Evolutionary conservation across 2,888 invertebrate species (phyloP).

Genomic region (Synanthedon formicaeformis): DNA sequence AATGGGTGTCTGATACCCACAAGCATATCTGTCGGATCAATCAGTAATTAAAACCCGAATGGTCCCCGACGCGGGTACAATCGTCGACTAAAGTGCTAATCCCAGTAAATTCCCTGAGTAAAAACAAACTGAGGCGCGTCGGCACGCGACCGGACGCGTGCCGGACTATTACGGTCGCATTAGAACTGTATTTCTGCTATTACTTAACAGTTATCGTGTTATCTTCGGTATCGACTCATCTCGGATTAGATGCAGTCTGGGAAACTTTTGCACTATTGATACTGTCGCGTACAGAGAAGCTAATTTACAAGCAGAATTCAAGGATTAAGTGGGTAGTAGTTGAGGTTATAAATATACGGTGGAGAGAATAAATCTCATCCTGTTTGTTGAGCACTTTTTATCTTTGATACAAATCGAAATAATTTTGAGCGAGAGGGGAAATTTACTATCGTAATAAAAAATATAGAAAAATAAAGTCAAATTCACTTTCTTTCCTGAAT

Average conservation of each 20-base stretch:
- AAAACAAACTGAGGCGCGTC: slow-evolving; percentile 33
- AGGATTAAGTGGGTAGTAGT: background rate
- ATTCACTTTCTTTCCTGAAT: no score
- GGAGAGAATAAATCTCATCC: no score
- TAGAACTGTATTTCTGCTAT: slow-evolving; percentile 55
- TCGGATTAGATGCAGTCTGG: slow-evolving; percentile 43
- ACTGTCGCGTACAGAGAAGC: no score
- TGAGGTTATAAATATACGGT: no score
- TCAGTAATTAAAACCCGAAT: slow-evolving; percentile 54
- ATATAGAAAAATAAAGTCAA: no score
- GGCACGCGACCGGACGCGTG: slow-evolving; percentile 45
- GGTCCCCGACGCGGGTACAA: slow-evolving; percentile 20
- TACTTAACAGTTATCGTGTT: slow-evolving; percentile 56
- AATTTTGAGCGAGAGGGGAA: no score
- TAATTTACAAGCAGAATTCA: background rate
- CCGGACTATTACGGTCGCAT: slow-evolving; percentile 49
- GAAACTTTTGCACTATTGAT: slow-evolving; percentile 16
- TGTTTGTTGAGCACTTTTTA: no score
- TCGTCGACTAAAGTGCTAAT: slow-evolving; percentile 56
- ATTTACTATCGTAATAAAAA: no score
- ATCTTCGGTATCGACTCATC: slow-evolving; percentile 44
- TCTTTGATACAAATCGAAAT: no score
- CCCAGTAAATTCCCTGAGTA: slow-evolving; percentile 39
- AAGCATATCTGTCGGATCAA: slow-evolving; percentile 44
- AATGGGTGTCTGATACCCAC: slow-evolving; percentile 31